Conservation (phyloP, 2,888 invertebrate genomes). For the Globia sparganii region DNA sequence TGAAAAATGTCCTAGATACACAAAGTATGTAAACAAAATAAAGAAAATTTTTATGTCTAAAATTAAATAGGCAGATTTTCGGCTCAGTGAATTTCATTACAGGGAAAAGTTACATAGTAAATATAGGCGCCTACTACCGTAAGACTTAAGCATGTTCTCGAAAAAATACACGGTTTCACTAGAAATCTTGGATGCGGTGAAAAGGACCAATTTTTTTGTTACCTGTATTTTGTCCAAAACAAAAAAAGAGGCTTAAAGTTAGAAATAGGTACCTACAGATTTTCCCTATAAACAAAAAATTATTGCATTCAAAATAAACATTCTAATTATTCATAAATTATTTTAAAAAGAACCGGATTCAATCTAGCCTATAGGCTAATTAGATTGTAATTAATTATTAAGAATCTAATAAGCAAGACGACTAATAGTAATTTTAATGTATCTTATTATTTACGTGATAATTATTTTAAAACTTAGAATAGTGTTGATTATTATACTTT, state of each 20-base stretch:
- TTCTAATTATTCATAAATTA: slow-evolving; percentile 6
- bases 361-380: no score
- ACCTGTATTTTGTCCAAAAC: not conserved
- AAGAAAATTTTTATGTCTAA: slow-evolving; percentile 8
- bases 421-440: no score
- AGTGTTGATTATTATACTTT: no score
- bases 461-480: no score
- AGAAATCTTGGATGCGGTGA: not conserved
- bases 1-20: slow-evolving; percentile 13
- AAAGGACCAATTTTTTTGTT: not conserved
- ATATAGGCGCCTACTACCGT: not conserved
- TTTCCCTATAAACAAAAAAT: slow-evolving; percentile 1
- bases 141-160: not conserved
- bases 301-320: slow-evolving; percentile 8
- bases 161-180: not conserved
- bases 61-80: slow-evolving; percentile 6
- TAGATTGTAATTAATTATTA: no score
- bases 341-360: no score
- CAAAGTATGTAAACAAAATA: slow-evolving; percentile 13
- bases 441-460: no score
- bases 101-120: not conserved
- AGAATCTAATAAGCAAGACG: no score
- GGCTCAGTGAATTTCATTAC: slow-evolving; percentile 25
- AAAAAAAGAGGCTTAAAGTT: not conserved
- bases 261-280: not conserved